phyloP scores from a whole-genome alignment of 2,113 vertebrate genomes.

The Chloropsis cyanopogon region DNA sequence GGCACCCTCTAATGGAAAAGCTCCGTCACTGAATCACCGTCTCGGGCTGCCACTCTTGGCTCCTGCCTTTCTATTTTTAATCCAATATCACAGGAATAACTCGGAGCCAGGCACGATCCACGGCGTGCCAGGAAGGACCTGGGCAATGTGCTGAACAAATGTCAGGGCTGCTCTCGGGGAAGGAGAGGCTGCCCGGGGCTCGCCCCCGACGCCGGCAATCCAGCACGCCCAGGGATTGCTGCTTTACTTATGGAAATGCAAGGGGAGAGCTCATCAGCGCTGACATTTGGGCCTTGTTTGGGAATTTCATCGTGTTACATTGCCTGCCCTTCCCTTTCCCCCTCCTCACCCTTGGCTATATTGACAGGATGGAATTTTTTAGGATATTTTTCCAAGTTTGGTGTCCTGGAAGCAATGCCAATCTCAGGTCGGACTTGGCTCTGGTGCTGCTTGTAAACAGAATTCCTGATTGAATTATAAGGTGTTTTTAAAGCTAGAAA shows the following conservation, averaged over 20 bases:
- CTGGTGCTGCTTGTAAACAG: background rate
- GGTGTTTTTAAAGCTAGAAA: background rate
- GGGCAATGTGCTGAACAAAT: slow-evolving; percentile 18
- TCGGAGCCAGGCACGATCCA: background rate
- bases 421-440: background rate
- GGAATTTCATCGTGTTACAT: background rate
- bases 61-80: slow-evolving; percentile 27
- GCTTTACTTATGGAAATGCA: background rate
- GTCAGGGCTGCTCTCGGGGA: background rate
- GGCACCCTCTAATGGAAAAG: slow-evolving; percentile 68
- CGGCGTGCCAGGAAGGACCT: background rate
- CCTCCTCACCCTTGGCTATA: background rate
- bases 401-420: background rate
- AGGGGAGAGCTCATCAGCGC: background rate
- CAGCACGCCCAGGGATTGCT: background rate
- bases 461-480: background rate
- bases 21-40: slow-evolving; percentile 7
- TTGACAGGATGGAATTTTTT: background rate
- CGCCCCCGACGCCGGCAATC: background rate
- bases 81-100: background rate
- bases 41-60: background rate
- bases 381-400: background rate
- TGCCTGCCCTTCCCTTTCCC: background rate
- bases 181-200: background rate
- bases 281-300: slow-evolving; percentile 2